Conservation (phyloP, 2,113 vertebrate genomes). For the Callocephalon fimbriatum region DNA sequence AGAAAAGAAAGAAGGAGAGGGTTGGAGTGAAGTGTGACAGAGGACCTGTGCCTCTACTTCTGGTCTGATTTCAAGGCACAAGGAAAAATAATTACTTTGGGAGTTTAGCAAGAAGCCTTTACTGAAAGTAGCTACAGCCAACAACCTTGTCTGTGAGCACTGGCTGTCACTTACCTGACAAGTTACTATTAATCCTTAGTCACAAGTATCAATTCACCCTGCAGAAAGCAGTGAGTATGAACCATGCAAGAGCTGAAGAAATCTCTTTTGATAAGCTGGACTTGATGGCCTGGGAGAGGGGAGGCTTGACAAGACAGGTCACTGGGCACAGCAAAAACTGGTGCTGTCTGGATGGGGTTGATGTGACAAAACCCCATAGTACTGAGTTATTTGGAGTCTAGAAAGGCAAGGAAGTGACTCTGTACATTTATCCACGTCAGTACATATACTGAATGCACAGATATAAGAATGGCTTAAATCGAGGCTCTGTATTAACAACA, state of each 20-base stretch:
- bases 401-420: too few relatives aligned
- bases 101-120: background rate
- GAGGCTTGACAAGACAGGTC: background rate
- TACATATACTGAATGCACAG: background rate
- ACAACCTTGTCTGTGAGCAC: background rate
- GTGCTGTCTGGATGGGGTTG: background rate
- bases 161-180: background rate
- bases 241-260: background rate
- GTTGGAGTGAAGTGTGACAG: background rate
- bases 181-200: background rate
- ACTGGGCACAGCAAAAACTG: background rate
- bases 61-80: background rate
- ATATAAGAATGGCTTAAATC: background rate
- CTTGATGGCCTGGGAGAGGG: background rate
- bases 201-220: background rate
- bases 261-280: background rate
- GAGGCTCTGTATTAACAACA: background rate
- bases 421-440: background rate
- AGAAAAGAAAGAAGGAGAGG: background rate
- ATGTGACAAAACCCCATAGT: background rate
- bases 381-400: background rate
- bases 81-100: background rate
- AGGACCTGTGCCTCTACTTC: background rate
- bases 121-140: background rate
- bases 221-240: background rate